Evolutionary conservation across 1,140 invertebrate species (phyloP), one percentile per base, ranked within the genome.

Genomic region (Drosophila suzukii): DNA sequence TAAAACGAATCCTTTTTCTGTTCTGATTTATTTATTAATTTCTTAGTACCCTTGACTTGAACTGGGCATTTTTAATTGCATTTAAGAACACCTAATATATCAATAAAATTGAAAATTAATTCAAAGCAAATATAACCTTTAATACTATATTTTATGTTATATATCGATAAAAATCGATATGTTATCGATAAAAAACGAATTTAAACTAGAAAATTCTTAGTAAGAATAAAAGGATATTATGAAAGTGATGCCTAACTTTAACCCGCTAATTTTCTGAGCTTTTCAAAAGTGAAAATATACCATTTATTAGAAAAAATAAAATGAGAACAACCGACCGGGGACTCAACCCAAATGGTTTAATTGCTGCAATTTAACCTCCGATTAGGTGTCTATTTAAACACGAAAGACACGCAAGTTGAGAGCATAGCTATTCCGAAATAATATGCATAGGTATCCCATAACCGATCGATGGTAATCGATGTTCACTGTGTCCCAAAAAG

Each of bases 401-500:
- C 4, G 7, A n/a, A 51, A 51, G 27, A 34, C 49, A 51, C 27
- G 49, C n/a, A 51, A 34, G 11, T 17, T 0, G 4, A 12, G 32
- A 10, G n/a, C 2, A 51, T 2, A 34, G 8, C 1, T 2, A 5
- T 15, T 27, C 2, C 36, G 10, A 43, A 11, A 12, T 32, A 7
- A 6, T 5, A 5, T 10, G 3, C 10, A 4, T 27, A 11, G 3
- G 15, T 17, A 17, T 12, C 0, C 10, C 7, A 50, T 34, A 65
- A 0, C 17, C 24, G 24, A 70, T 56, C 15, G 27, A 12, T 47
- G 5, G 13, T 17, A 11, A 58, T 38, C 10, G 24, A 10, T 1
- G 0, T 17, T 41, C 11, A 71, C 66, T 72, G 68, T 72, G 24
- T 3, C 38, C 20, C 36, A 38, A 49, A 30, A 20, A 17, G 47